phyloP scores from a whole-genome alignment of 2,113 vertebrate species.

The Nanorana parkeri region DNA sequence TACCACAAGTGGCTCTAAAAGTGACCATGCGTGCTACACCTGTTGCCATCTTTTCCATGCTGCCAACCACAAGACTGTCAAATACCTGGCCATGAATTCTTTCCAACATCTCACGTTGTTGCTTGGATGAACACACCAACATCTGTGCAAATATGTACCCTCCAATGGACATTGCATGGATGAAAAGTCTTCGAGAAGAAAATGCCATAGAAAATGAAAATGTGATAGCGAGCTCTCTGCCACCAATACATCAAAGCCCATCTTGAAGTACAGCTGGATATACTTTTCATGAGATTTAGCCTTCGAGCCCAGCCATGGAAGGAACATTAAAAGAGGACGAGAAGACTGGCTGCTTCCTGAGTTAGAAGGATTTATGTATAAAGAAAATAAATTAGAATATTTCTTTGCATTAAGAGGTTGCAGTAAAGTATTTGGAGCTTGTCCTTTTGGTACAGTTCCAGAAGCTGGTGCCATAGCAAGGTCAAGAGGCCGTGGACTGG shows the following conservation, averaged over 20 bases:
- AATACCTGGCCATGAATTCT: slow-evolving; percentile 77
- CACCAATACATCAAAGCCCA: slow-evolving; percentile 76
- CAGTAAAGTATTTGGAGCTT: background rate
- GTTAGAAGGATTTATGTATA: slow-evolving; percentile 24
- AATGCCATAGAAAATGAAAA: slow-evolving; percentile 83
- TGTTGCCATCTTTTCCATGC: slow-evolving; percentile 73
- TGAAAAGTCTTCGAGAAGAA: slow-evolving; percentile 66
- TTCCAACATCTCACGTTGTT: slow-evolving; percentile 62
- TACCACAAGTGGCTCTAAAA: slow-evolving; percentile 59
- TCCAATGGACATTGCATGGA: slow-evolving; percentile 80
- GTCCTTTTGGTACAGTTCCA: background rate
- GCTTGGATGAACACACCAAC: slow-evolving; percentile 67
- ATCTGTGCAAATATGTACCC: slow-evolving; percentile 75
- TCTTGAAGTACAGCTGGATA: slow-evolving; percentile 76
- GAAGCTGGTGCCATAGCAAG: background rate
- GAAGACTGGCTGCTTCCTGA: background rate
- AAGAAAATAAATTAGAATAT: slow-evolving; percentile 10
- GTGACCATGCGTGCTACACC: slow-evolving; percentile 34
- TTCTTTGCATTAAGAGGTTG: slow-evolving; percentile 9
- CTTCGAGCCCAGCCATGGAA: slow-evolving; percentile 76
- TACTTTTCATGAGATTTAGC: slow-evolving; percentile 72
- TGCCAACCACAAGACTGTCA: slow-evolving; percentile 78
- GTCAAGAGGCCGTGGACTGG: background rate
- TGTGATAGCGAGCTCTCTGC: slow-evolving; percentile 73
- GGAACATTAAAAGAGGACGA: slow-evolving; percentile 71